Percentiles rank a stretch among this genome's conserved stretches.
These are phyloP conservation scores for Melanotaenia maccullochi DNA, from an alignment of 2,797 vertebrate species.

Conservation along the genomic window DNA sequence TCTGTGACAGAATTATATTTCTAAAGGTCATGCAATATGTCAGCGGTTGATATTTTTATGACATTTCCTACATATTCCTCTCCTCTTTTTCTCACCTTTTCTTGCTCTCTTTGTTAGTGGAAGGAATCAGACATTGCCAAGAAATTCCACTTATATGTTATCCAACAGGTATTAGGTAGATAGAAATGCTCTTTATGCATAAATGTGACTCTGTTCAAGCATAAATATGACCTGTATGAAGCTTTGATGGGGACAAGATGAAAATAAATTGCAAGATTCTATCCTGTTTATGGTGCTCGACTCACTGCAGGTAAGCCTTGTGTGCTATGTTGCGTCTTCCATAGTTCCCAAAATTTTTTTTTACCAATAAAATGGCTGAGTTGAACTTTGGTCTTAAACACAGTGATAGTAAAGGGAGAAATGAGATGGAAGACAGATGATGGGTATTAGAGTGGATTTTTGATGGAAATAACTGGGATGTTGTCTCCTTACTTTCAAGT, in stretches of 20 bases:
- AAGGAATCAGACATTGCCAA: conserved; percentile 46
- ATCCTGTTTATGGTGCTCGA: not conserved
- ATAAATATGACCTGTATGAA: conserved; percentile 32
- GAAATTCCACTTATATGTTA: conserved; percentile 45
- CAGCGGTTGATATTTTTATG: conserved; percentile 30
- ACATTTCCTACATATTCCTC: conserved; percentile 24
- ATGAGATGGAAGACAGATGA: conserved; percentile 50
- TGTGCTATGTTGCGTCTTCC: not conserved
- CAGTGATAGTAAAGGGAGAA: conserved; percentile 23
- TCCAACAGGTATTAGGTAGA: conserved; percentile 30
- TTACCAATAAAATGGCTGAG: conserved; percentile 42
- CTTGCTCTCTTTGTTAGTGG: conserved; percentile 34
- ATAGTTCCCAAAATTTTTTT: conserved; percentile 13
- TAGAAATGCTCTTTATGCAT: conserved; percentile 41
- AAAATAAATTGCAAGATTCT: conserved; percentile 19
- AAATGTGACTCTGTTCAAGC: conserved; percentile 33
- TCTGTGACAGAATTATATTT: conserved; percentile 20
- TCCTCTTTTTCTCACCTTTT: conserved; percentile 28
- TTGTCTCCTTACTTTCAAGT: conserved; percentile 62
- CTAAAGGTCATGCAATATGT: conserved; percentile 57
- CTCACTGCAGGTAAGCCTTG: conserved; percentile 6
- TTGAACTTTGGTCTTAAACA: conserved; percentile 25
- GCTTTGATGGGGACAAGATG: conserved; percentile 20
- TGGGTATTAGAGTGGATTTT: conserved; percentile 56
- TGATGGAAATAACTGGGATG: conserved; percentile 69